Percentiles rank a stretch among this genome's conserved stretches.
phyloP scores from a whole-genome alignment of 2,113 vertebrate genomes.

The Melanostigma gelatinosum region DNA sequence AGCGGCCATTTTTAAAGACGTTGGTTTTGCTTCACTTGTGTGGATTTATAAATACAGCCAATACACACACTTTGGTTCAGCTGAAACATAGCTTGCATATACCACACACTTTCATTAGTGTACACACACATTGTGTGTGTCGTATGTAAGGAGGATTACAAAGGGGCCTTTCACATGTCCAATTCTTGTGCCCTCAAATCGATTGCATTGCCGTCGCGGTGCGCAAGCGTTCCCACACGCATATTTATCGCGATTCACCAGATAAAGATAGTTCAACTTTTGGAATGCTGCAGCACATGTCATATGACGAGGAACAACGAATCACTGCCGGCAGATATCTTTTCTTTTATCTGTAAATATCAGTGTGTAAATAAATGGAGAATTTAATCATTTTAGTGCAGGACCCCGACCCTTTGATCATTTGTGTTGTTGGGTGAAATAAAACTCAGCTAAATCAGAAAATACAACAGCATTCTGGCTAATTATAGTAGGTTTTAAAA shows the following conservation, averaged over 20 bases:
- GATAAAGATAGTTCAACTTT: too few relatives aligned
- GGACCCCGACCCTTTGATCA: too few relatives aligned
- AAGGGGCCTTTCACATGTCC: background rate
- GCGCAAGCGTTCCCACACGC: background rate
- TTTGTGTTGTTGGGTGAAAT: too few relatives aligned
- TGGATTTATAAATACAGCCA: conserved; percentile 15
- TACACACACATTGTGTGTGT: background rate
- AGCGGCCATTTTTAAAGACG: conserved; percentile 22
- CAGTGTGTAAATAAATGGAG: too few relatives aligned
- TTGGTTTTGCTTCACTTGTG: conserved; percentile 25
- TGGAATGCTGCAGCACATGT: too few relatives aligned
- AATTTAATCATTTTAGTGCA: too few relatives aligned
- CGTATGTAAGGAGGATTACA: background rate
- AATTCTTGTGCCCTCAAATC: background rate
- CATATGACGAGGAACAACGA: too few relatives aligned
- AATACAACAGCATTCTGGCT: background rate
- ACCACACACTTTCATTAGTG: background rate
- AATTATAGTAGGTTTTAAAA: conserved; percentile 18
- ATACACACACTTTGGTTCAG: background rate
- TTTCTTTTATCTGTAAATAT: too few relatives aligned
- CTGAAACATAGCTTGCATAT: background rate
- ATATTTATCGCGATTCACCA: too few relatives aligned
- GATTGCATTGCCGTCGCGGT: background rate
- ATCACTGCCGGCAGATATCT: too few relatives aligned
- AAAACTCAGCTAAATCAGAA: background rate